These are phyloP conservation scores for Ursus arctos DNA, from an alignment of 2,113 vertebrate species.

Conservation along the genomic window DNA sequence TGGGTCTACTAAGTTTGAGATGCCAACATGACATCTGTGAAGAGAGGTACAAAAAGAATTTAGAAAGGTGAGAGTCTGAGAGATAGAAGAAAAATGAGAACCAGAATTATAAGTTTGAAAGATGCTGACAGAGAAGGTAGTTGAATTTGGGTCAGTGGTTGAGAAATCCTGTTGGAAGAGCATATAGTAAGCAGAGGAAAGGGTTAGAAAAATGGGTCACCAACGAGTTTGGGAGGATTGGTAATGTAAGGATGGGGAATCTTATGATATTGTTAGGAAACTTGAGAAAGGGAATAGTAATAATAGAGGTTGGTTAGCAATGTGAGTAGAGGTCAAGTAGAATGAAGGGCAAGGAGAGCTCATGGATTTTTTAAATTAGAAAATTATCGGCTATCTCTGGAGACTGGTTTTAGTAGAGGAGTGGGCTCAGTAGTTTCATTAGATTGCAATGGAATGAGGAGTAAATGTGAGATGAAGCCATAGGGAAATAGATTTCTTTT, in stretches of 20 bases:
- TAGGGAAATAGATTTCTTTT: conserved; percentile 61
- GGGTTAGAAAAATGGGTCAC: neutral
- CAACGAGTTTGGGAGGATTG: neutral
- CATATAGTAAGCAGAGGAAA: neutral
- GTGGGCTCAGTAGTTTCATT: conserved; percentile 22
- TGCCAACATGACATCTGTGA: neutral
- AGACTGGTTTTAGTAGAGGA: conserved; percentile 56
- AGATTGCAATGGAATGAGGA: neutral
- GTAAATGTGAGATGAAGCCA: conserved; percentile 11
- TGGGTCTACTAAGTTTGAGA: neutral
- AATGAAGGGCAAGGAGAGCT: conserved; percentile 41
- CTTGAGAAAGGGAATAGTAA: neutral
- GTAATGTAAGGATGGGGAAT: neutral
- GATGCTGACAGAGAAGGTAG: neutral
- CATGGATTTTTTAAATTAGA: conserved; percentile 69
- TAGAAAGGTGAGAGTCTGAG: neutral
- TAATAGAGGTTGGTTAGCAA: conserved; percentile 35
- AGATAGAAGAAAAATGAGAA: neutral
- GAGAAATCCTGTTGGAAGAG: neutral
- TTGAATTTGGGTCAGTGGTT: neutral
- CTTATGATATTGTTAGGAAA: conserved; percentile 7
- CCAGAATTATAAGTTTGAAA: neutral
- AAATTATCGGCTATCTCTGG: conserved; percentile 54
- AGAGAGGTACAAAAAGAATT: neutral
- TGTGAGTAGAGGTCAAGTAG: conserved; percentile 36